Percentiles rank a stretch among this genome's conserved stretches.
These are phyloP conservation scores for Xylocopa sonorina DNA, from an alignment of 1,140 invertebrate genomes.

Conservation along the genomic window DNA sequence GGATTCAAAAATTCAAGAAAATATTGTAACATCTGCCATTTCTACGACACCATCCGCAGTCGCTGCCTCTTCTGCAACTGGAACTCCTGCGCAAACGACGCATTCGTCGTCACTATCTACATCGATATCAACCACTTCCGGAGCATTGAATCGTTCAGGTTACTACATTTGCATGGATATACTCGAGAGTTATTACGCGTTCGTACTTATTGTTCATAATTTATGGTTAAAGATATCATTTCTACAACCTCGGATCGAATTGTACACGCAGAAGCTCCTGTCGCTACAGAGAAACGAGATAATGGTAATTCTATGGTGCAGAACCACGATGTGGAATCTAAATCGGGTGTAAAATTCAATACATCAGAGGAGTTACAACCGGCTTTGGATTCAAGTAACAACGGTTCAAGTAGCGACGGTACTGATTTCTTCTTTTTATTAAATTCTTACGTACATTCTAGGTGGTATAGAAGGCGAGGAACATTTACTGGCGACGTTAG, in stretches of 20 bases:
- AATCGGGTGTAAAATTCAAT: conserved; percentile 60
- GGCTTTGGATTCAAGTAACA: conserved; percentile 75
- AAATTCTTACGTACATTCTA: conserved; percentile 37
- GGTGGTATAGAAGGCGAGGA: conserved; percentile 79
- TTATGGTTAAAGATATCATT: neutral
- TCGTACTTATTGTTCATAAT: neutral
- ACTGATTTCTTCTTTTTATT: neutral
- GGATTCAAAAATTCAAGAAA: conserved; percentile 79
- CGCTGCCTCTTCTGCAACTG: neutral
- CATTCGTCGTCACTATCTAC: neutral
- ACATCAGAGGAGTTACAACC: conserved; percentile 73
- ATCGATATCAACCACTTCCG: neutral
- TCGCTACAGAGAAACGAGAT: neutral
- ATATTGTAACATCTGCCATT: conserved; percentile 57
- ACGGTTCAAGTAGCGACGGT: conserved; percentile 33
- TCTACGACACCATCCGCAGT: conserved; percentile 8
- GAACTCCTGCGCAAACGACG: neutral
- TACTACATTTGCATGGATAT: neutral
- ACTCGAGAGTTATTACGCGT: neutral
- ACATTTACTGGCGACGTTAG: conserved; percentile 77
- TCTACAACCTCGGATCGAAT: neutral
- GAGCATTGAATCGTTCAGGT: conserved; percentile 1
- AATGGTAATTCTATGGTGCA: neutral
- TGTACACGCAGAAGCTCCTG: neutral
- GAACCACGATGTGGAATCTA: conserved; percentile 63